Conservation (phyloP, 2,888 invertebrate species). For the Mactromeris polynyma region DNA sequence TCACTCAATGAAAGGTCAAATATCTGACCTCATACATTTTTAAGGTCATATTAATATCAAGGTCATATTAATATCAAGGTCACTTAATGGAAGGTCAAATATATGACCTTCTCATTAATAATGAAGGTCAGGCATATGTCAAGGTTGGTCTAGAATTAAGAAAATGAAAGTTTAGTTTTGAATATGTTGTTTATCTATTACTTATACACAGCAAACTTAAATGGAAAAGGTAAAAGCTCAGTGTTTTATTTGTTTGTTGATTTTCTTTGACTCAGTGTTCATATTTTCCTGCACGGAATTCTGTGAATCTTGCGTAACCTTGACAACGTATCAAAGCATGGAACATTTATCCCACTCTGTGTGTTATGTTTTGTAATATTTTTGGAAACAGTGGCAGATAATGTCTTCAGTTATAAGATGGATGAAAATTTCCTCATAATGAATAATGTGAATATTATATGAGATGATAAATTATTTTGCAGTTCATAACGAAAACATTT, state of each 20-base stretch:
- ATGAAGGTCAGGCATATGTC: background rate
- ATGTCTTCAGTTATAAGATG: background rate
- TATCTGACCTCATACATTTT: background rate
- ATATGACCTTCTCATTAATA: background rate
- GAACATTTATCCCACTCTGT: background rate
- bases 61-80: background rate
- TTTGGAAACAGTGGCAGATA: background rate
- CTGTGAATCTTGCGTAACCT: background rate
- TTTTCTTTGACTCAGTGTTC: constrained; percentile 25
- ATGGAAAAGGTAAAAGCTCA: constrained; percentile 96
- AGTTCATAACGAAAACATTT: background rate
- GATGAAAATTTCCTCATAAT: background rate
- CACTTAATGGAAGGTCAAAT: background rate
- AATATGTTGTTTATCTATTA: background rate
- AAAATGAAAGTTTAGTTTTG: background rate
- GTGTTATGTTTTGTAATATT: constrained; percentile 4
- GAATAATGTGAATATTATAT: background rate
- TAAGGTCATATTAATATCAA: background rate
- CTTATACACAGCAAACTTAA: constrained; percentile 92
- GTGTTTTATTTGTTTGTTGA: constrained; percentile 11
- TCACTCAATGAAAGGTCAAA: background rate
- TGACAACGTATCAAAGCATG: constrained; percentile 4
- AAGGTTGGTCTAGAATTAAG: background rate
- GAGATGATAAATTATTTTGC: background rate
- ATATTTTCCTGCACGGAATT: constrained; percentile 30